Conservation (phyloP, 2,888 invertebrate genomes). For the Limnephilus lunatus region DNA sequence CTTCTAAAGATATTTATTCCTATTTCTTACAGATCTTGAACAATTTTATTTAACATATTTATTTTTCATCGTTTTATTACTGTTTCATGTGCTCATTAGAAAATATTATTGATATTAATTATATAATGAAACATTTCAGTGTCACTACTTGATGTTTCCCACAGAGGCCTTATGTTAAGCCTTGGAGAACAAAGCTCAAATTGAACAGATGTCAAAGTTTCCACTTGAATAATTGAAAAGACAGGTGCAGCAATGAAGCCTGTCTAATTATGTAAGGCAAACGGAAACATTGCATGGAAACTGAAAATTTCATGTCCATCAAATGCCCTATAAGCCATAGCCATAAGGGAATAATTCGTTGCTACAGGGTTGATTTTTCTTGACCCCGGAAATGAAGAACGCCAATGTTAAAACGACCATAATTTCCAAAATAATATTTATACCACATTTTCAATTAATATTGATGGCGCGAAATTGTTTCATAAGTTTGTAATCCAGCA, state of each 20-base stretch:
- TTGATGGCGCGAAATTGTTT: not conserved
- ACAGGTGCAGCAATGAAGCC: conserved; percentile 10
- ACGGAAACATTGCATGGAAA: not conserved
- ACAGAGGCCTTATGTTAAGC: not conserved
- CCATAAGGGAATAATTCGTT: not conserved
- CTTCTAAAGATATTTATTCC: too few relatives aligned
- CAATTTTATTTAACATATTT: too few relatives aligned
- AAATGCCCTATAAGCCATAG: not conserved
- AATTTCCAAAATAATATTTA: not conserved
- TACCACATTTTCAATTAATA: not conserved
- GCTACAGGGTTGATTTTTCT: not conserved
- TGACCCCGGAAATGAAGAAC: not conserved
- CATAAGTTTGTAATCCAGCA: not conserved
- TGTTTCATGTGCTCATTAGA: too few relatives aligned
- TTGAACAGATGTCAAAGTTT: conserved; percentile 10
- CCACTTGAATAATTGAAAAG: conserved; percentile 33
- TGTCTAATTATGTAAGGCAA: not conserved
- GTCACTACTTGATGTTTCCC: not conserved
- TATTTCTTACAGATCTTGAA: too few relatives aligned
- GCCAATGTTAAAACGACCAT: not conserved
- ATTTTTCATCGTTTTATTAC: too few relatives aligned
- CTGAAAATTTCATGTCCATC: not conserved
- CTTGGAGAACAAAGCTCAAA: not conserved
- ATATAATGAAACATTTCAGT: not conserved
- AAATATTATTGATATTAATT: not conserved